Base-by-base conservation (phyloP, 2,797 vertebrate genomes). In the Euthynnus affinis region DNA sequence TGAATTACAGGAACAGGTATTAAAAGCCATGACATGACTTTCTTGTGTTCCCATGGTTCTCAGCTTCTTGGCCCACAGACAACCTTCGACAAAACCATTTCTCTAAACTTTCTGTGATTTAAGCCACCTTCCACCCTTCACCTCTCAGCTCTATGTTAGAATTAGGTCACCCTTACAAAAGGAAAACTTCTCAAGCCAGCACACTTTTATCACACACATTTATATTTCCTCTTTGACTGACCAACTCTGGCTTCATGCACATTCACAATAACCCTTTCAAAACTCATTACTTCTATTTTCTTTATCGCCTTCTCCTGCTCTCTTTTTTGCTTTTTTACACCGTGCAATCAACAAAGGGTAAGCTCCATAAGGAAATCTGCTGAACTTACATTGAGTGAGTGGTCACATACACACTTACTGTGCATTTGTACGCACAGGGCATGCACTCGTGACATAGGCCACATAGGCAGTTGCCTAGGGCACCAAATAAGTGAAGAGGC, bases 1-100 rank as follows among this genome's bases (percentile, higher is more conserved):
- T 29, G 78, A 81, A 74, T 74, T 44, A 82, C 55, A 14, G 60
- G 29, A 71, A 29, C 37, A 46, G 69, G 58, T 79, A 69, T 72
- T 70, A 0, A 1, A 81, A 86, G 57, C 48, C 9, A 55, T 55
- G 48, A 76, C 46, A 25, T 32, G 27, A 40, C 62, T 64, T 68
- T 70, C 32, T 69, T 65, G 25, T 63, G 29, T 71, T 79, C 74
- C 51, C 58, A 53, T 65, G 58, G 20, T 64, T 52, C 42, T 81
- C 53, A 34, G 17, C 32, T 72, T 62, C 34, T 61, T 78, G 66
- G 72, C 67, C 22, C 9, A 49, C 12, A 63, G 20, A 49, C 20
- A 77, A 65, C 62, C 52, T 66, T 70, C 6, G 7, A 59, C 53
- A 20, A 14, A 59, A n/a, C 15, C 3, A 2, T 48, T 51, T 70